Evolutionary conservation across 2,113 vertebrate genomes (phyloP), one percentile per base, ranked within the genome.

Genomic region (Brachypodius melanocephalos): DNA sequence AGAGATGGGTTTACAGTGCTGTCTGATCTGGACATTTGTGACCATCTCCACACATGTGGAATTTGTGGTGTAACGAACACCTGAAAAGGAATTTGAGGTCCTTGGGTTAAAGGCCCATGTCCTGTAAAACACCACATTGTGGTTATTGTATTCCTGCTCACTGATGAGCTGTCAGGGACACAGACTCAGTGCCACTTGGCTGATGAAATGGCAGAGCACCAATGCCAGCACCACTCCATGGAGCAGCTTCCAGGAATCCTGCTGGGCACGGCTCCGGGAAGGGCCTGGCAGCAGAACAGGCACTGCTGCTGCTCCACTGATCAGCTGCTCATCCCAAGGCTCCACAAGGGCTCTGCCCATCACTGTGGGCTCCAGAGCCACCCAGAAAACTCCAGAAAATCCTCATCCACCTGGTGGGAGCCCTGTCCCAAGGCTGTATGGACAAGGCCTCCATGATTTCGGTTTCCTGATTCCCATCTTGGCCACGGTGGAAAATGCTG

Each of bases 1-100:
- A 54, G 54, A 69, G 59, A 36, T 34, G 45, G 28, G 29, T 68
- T 58, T 81, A 32, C 48, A 83, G 3, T 43, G 78, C 31, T 46
- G 46, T 79, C 29, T 42, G 42, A 55, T 62, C 14, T 52, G 58
- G 48, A 12, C 89, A n/a, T 78, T 75, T 84, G 77, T 84, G 73
- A 40, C 14, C 25, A 17, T 20, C 58, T 79, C 77, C n/a, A 55
- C 0, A 0, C 0, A 0, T 38, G 73, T 73, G 61, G 80, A 86
- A 75, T 94, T 45, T 81, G 79, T 71, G 79, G 85, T 5, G 3
- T 63, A 93, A 86, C 63, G 67, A 86, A 32, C 3, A 0, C 46
- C 49, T 78, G 61, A 57, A 57, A 87, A 65, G 71, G 62, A 22
- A 54, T 40, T 63, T 0, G n/a, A 95, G 62, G 49, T 78, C 52